Evolutionary conservation across 2,888 invertebrate genomes (phyloP).

Genomic region (Poecilus cupreus): DNA sequence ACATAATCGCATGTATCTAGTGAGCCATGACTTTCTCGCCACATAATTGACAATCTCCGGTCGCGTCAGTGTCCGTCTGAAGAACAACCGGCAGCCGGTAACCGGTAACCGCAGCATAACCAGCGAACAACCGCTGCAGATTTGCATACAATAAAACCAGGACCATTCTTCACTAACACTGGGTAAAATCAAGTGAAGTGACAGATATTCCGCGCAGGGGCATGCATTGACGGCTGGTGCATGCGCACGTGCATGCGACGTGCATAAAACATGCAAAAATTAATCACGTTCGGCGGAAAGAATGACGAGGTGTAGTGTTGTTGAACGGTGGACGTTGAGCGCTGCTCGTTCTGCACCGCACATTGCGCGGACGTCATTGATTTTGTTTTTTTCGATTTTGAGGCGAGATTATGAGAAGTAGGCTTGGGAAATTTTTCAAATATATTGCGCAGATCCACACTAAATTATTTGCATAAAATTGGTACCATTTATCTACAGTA

Average conservation of each 20-base stretch:
- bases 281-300: conserved; percentile 56
- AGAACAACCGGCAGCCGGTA: conserved; percentile 12
- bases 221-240: conserved; percentile 14
- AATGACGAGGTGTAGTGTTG: conserved; percentile 50
- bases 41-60: conserved; percentile 40
- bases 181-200: background rate
- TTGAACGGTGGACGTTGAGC: background rate
- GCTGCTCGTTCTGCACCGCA: background rate
- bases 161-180: background rate
- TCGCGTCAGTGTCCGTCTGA: conserved; percentile 1
- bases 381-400: conserved; percentile 39
- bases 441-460: background rate
- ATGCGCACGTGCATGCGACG: conserved; percentile 29
- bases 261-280: conserved; percentile 57
- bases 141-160: conserved; percentile 12
- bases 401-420: conserved; percentile 41
- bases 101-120: background rate
- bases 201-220: background rate
- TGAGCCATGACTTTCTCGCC: conserved; percentile 12
- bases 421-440: conserved; percentile 32
- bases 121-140: background rate
- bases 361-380: conserved; percentile 12
- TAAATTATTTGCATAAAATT: too few relatives aligned
- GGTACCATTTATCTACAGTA: too few relatives aligned
- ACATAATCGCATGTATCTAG: background rate